Evolutionary conservation across 2,888 invertebrate species (phyloP), one percentile per base, ranked within the genome.

Genomic region (Mycalesis mineus): DNA sequence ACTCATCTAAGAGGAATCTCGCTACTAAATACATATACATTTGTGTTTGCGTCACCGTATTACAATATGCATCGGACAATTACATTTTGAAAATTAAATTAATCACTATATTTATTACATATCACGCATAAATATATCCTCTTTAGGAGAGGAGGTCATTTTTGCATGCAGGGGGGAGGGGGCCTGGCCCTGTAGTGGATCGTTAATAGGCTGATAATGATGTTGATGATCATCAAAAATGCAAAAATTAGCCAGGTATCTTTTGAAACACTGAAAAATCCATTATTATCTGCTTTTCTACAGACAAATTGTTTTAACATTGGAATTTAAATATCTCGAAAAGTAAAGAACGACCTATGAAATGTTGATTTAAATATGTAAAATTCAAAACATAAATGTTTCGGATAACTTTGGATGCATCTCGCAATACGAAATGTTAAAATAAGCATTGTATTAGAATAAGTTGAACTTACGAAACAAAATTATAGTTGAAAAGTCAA

Each of bases 381-480:
- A 36, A 11, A 36, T 36, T 36, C 36, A 11, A 9, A 36, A 11
- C 11, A 36, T 6, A 33, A 15, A 9, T 1, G 15, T 15, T 17
- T 41, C 7, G 17, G 15, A n/a, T 9, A 1, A 22, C 11, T 1
- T 14, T 1, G 36, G 44, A 45, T 44, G 49, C 57, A 57, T 40
- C 40, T 14, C 42, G 57, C 31, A 59, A 50, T 50, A 3, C 14
- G 7, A 28, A 45, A 53, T 40, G 29, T 33, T 31, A 33, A 8
- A 50, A 59, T 47, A 61, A 66, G 64, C 63, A 66, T 64, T 64
- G 62, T 60, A 64, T 60, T 15, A 58, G 51, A 66, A 57, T 52
- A 61, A 14, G 55, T 42, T 15, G 39, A 58, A 55, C 51, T 51
- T 14, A 22, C n/a, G 15, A 48, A 22, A n/a, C 40, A 11, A 28